phyloP scores from a whole-genome alignment of 1,140 invertebrate genomes.

The Drosophila sp. region DNA sequence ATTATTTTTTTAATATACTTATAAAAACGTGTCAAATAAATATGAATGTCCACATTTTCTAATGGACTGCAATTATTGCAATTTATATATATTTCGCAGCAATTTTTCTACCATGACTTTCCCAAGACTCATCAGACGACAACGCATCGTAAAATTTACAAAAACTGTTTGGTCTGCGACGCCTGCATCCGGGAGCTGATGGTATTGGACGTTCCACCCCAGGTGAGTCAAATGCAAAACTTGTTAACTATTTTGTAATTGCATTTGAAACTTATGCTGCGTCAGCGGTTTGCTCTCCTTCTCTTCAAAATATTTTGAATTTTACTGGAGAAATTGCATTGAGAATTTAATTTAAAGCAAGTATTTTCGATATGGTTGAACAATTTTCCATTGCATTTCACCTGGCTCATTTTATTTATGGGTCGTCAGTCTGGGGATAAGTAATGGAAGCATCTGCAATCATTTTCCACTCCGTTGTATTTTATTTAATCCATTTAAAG shows the following conservation, averaged over 20 bases:
- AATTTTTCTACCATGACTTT: conserved; percentile 85
- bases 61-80: not conserved
- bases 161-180: conserved; percentile 84
- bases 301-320: conserved; percentile 1
- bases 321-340: conserved; percentile 28
- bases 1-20: too few species aligned
- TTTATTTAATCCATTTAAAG: conserved; percentile 66
- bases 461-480: conserved; percentile 39
- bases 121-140: conserved; percentile 81
- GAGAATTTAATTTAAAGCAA: conserved; percentile 37
- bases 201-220: conserved; percentile 84
- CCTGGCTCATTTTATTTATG: conserved; percentile 8
- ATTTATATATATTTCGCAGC: conserved; percentile 60
- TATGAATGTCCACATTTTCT: too few species aligned
- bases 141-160: conserved; percentile 80
- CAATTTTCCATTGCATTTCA: conserved; percentile 64
- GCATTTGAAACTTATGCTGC: conserved; percentile 51
- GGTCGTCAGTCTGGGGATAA: not conserved
- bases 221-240: conserved; percentile 65
- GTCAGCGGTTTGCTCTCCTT: conserved; percentile 6
- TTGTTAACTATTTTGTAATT: conserved; percentile 53
- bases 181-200: conserved; percentile 85
- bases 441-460: conserved; percentile 41
- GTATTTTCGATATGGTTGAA: conserved; percentile 12
- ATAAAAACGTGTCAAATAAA: too few species aligned